Base-by-base conservation (phyloP, 2,888 invertebrate species). In the Cylindroiulus punctatus region DNA sequence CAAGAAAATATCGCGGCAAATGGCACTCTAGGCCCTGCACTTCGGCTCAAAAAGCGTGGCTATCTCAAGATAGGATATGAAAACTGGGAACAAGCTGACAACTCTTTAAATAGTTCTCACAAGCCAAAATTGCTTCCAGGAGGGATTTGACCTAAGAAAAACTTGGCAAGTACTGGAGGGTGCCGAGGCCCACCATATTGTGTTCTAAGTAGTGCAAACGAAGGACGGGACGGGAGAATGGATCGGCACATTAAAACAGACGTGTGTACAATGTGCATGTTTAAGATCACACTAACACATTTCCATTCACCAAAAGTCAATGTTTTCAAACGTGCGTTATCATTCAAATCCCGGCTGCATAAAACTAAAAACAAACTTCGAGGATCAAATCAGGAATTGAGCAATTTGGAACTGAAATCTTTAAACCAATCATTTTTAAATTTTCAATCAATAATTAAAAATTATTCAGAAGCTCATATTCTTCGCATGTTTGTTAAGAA, bases 81-180 rank as follows among this genome's bases (percentile, higher is more conserved):
- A 65, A 65, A 65, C 65, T 26, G 65, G 65, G 65, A 65, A 65
- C 65, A 65, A 22, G 26, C 65, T 26, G 26, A 65, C 65, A 65
- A 65, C 65, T 26, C 65, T 65, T 65, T 65, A 65, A 65, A 65
- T 65, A 65, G 65, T 65, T 65, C 26, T 26, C 26, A 65, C 26
- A 12, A 65, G 65, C 26, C 65, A 65, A 65, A 65, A 65, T 26
- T 65, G 65, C 3, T 65, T 65, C 65, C 65, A 65, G 26, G 65
- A 65, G 65, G 65, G 65, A 65, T 65, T 65, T 65, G 65, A 65
- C 65, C 65, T 65, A 65, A 65, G 65, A 65, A 65, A 65, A 26
- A 65, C 65, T 65, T 65, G 65, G 65, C 65, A 65, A 65, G 65
- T 26, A 65, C 1, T 0, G 2, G 26, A 65, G 65, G 26, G 65